Conservation (phyloP, 2,797 vertebrate genomes). For the Anolis apletophallus region DNA sequence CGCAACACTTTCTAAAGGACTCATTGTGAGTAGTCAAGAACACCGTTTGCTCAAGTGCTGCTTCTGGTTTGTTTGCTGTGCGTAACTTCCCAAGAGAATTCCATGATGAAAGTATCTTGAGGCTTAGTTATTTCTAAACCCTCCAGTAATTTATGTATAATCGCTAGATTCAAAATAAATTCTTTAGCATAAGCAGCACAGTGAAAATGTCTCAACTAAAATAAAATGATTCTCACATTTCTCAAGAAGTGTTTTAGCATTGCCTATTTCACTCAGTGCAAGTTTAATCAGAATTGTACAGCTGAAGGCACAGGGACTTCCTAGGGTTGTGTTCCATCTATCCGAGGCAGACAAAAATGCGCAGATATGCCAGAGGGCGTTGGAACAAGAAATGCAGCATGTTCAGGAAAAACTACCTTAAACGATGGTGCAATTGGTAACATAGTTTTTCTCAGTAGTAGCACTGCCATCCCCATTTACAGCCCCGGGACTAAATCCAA, state of each 20-base stretch:
- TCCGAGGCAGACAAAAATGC: not conserved
- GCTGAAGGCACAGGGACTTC: not conserved
- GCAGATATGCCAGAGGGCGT: not conserved
- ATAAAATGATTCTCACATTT: constrained; percentile 40
- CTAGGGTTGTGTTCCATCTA: not conserved
- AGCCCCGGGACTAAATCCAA: not conserved
- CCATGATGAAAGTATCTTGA: constrained; percentile 63
- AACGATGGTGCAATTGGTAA: constrained; percentile 54
- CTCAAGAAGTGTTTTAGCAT: not conserved
- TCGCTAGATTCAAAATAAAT: constrained; percentile 61
- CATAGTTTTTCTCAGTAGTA: constrained; percentile 26
- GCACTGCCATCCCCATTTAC: not conserved
- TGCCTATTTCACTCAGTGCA: not conserved
- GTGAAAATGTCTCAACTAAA: constrained; percentile 52
- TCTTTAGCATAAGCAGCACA: constrained; percentile 55
- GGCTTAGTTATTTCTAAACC: constrained; percentile 60
- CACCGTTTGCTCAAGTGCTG: constrained; percentile 59
- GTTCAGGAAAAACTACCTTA: constrained; percentile 29
- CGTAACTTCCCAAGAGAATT: constrained; percentile 66
- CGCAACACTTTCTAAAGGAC: constrained; percentile 8
- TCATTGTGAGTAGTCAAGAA: constrained; percentile 33
- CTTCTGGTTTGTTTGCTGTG: constrained; percentile 54
- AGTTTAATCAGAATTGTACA: not conserved
- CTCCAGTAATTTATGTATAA: constrained; percentile 65
- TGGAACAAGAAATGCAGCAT: not conserved